Conservation (phyloP, 2,797 vertebrate species). For the Smutsia gigantea region DNA sequence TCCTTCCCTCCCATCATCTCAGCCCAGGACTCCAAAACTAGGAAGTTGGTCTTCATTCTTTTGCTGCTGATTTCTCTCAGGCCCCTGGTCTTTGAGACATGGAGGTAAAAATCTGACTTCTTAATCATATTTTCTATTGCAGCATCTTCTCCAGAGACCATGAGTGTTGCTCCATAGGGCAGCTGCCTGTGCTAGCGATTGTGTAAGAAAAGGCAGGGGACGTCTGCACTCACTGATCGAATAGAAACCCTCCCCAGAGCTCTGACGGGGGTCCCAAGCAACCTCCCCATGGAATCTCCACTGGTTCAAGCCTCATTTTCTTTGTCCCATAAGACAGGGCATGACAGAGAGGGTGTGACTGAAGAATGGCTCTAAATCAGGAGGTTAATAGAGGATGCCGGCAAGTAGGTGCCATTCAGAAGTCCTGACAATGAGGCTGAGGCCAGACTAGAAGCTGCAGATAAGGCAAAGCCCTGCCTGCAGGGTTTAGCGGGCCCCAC, state of each 20-base stretch:
- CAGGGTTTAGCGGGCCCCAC: too few species aligned
- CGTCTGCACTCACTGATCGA: accelerated
- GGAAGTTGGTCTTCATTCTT: neutral
- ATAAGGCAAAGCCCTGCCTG: too few species aligned
- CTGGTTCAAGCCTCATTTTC: neutral
- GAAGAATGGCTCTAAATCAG: neutral
- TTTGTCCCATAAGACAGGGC: neutral
- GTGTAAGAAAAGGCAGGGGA: neutral
- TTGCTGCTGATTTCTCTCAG: neutral
- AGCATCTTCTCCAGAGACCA: neutral
- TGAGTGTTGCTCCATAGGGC: neutral
- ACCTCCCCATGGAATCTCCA: neutral
- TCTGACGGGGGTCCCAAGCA: accelerated
- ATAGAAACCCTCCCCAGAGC: neutral
- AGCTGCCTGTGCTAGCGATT: accelerated
- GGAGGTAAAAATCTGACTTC: neutral
- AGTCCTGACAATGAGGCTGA: neutral
- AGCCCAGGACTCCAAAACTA: neutral
- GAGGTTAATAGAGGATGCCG: neutral
- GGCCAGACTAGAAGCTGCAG: neutral
- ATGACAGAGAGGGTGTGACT: neutral
- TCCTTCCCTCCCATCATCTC: neutral
- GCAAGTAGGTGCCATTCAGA: neutral
- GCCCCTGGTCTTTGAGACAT: neutral
- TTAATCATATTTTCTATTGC: neutral